Percentiles rank a stretch among this genome's conserved stretches.
Evolutionary conservation across 2,797 vertebrate genomes (phyloP).

Genomic region (Sebastes matsubarae): DNA sequence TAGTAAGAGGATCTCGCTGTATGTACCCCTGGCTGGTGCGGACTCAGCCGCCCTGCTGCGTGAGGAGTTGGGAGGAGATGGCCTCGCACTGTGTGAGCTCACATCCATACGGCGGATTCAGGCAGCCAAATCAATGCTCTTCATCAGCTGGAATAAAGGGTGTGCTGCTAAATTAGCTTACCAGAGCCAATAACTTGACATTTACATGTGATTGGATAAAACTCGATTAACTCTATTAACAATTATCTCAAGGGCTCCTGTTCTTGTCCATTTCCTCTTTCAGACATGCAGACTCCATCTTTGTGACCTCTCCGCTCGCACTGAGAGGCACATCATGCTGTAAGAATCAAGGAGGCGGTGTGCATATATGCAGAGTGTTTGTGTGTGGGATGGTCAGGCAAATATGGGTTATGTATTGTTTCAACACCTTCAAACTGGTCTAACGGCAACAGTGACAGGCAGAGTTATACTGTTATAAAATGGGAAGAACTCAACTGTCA

Average conservation of each 20-base stretch:
- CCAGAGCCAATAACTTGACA: slow-evolving; percentile 21
- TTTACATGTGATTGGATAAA: slow-evolving; percentile 39
- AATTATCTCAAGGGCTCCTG: background rate
- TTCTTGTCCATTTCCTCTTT: slow-evolving; percentile 10
- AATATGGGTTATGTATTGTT: slow-evolving; percentile 71
- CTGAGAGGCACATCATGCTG: background rate
- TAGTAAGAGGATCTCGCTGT: slow-evolving; percentile 41
- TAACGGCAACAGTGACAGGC: background rate
- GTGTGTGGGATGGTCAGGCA: slow-evolving; percentile 14
- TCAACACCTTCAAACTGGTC: slow-evolving; percentile 52
- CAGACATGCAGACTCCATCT: slow-evolving; percentile 38
- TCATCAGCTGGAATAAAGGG: slow-evolving; percentile 34
- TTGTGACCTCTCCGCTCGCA: background rate
- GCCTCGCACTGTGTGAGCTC: slow-evolving; percentile 28
- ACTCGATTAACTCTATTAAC: slow-evolving; percentile 12
- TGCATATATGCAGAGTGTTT: background rate
- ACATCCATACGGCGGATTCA: slow-evolving; percentile 22
- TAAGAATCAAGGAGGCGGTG: background rate
- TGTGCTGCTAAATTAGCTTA: slow-evolving; percentile 28
- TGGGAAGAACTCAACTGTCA: background rate
- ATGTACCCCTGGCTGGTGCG: slow-evolving; percentile 36
- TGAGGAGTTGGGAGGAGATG: slow-evolving; percentile 37
- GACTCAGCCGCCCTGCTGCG: slow-evolving; percentile 40
- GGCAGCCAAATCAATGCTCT: slow-evolving; percentile 54
- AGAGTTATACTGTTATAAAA: background rate